Conservation (phyloP, 2,797 vertebrate genomes). For the Lophius americanus region DNA sequence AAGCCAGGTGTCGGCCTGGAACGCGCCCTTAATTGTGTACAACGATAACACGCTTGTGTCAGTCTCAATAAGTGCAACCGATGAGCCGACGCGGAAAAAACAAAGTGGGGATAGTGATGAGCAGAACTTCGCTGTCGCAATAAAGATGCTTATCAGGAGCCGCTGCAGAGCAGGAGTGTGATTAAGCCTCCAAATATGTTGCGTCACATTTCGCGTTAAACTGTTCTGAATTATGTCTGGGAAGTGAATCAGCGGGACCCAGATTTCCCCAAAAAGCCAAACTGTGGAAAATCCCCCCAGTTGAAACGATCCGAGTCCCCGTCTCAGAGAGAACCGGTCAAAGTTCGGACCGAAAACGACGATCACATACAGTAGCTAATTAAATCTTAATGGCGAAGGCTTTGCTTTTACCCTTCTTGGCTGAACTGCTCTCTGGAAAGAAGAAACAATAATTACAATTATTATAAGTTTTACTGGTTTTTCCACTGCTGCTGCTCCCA, state of each 20-base stretch:
- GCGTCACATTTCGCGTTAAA: constrained; percentile 29
- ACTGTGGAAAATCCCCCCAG: constrained; percentile 49
- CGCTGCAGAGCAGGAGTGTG: constrained; percentile 18
- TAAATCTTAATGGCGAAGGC: constrained; percentile 42
- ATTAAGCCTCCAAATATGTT: constrained; percentile 43
- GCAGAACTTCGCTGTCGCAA: constrained; percentile 25
- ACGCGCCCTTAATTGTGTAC: constrained; percentile 1
- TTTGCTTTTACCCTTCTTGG: constrained; percentile 36
- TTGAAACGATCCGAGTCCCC: constrained; percentile 54
- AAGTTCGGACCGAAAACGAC: constrained; percentile 68
- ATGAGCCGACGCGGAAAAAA: constrained; percentile 23
- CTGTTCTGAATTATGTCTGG: constrained; percentile 34
- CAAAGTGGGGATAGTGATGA: constrained; percentile 9
- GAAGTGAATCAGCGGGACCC: constrained; percentile 53
- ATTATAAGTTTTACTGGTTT: constrained; percentile 38
- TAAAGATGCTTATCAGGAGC: constrained; percentile 44
- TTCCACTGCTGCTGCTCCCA: constrained; percentile 16
- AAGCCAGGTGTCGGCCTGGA: constrained; percentile 38
- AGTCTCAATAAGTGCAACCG: constrained; percentile 14
- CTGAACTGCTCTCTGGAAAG: constrained; percentile 24
- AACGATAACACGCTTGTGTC: constrained; percentile 3
- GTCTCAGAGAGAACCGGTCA: constrained; percentile 27
- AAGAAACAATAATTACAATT: constrained; percentile 50
- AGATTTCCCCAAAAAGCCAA: constrained; percentile 49
- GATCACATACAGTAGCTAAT: constrained; percentile 60